These are phyloP conservation scores for Cyaniris semiargus DNA, from an alignment of 2,888 invertebrate species.

Conservation along the genomic window DNA sequence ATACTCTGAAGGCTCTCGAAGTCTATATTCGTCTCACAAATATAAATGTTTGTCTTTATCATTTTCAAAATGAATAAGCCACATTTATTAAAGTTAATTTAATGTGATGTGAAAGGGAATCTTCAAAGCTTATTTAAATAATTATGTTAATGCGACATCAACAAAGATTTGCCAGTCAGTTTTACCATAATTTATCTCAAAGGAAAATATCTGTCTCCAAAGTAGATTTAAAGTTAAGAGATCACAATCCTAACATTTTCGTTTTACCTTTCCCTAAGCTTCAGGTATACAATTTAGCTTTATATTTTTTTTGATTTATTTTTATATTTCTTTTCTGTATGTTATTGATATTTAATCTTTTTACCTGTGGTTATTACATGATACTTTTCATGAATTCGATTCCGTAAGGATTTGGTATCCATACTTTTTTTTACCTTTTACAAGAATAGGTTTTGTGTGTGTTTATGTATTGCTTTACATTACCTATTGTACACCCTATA, in stretches of 20 bases:
- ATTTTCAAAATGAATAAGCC: slow-evolving; percentile 25
- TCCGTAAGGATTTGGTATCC: too few species aligned
- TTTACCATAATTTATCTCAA: slow-evolving; percentile 26
- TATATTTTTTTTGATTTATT: neutral
- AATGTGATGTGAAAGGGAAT: slow-evolving; percentile 26
- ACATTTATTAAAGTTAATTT: slow-evolving; percentile 26
- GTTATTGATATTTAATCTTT: neutral
- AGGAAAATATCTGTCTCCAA: slow-evolving; percentile 28
- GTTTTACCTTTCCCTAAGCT: slow-evolving; percentile 21
- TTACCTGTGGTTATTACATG: neutral
- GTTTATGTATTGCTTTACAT: too few species aligned
- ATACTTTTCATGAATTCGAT: neutral
- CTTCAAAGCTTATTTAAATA: slow-evolving; percentile 30
- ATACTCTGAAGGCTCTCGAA: neutral
- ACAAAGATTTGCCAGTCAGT: slow-evolving; percentile 27
- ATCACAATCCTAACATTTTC: slow-evolving; percentile 26
- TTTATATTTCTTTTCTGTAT: neutral
- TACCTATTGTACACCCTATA: too few species aligned
- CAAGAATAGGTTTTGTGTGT: too few species aligned
- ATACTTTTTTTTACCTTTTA: too few species aligned
- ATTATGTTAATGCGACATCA: slow-evolving; percentile 31
- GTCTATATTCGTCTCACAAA: neutral
- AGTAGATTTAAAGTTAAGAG: slow-evolving; percentile 30
- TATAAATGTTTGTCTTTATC: neutral
- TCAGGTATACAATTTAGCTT: slow-evolving; percentile 13